Evolutionary conservation across 2,888 invertebrate species (phyloP).

Genomic region (Luperina testacea): DNA sequence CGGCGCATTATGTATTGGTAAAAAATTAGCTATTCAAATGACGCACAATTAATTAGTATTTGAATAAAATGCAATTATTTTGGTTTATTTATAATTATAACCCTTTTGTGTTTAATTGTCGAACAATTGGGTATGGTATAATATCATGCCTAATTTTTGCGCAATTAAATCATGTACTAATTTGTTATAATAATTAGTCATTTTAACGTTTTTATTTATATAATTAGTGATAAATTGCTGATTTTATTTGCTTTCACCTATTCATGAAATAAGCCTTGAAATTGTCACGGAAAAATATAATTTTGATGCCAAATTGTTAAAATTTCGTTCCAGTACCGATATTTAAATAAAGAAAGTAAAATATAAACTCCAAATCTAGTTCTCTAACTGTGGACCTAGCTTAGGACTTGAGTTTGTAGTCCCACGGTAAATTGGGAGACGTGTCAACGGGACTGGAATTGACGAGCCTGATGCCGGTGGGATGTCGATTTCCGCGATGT

Average conservation of each 20-base stretch:
- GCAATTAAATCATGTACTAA: not conserved
- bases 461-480: conserved; percentile 23
- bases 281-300: conserved; percentile 28
- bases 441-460: conserved; percentile 35
- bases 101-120: not conserved
- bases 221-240: not conserved
- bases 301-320: conserved; percentile 23
- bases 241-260: conserved; percentile 46
- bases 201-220: conserved; percentile 27
- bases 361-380: conserved; percentile 1
- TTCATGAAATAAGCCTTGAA: conserved; percentile 44
- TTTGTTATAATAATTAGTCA: not conserved
- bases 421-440: conserved; percentile 35
- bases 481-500: conserved; percentile 16
- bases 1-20: not conserved
- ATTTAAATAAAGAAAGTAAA: conserved; percentile 46
- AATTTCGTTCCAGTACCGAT: conserved; percentile 41
- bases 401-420: conserved; percentile 25
- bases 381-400: not conserved
- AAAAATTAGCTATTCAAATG: conserved; percentile 5
- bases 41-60: not conserved
- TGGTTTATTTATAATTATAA: not conserved
- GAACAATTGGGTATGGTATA: not conserved
- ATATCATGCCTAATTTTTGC: not conserved
- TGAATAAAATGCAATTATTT: not conserved